A percentile compares a stretch with the other conserved stretches of the same genome.
These are phyloP conservation scores for Eupithecia vulgata DNA, from an alignment of 2,888 invertebrate species.

Conservation along the genomic window DNA sequence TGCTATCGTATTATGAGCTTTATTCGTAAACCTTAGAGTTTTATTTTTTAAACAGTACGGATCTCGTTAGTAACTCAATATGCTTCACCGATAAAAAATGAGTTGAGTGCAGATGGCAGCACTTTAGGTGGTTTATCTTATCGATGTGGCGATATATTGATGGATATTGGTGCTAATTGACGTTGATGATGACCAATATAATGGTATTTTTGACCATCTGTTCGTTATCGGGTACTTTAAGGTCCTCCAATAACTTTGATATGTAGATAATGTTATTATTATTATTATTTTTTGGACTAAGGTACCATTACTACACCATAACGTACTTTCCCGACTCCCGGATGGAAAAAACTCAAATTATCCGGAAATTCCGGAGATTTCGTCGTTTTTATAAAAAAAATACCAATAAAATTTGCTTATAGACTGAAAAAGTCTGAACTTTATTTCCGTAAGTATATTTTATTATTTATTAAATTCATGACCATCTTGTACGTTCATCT, in stretches of 20 bases:
- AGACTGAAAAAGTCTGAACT: no score
- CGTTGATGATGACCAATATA: conserved; percentile 54
- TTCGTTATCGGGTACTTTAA: conserved; percentile 18
- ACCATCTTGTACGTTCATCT: no score
- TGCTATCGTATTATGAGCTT: conserved; percentile 19
- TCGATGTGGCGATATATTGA: conserved; percentile 56
- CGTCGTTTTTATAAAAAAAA: no score
- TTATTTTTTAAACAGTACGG: background rate
- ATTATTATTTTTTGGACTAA: no score
- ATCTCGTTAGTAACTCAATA: conserved; percentile 55
- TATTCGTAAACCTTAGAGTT: conserved; percentile 13
- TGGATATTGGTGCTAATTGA: conserved; percentile 59
- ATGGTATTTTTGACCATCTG: conserved; percentile 39
- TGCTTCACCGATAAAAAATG: conserved; percentile 48
- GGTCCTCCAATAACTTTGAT: background rate
- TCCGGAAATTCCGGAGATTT: no score
- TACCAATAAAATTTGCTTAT: no score
- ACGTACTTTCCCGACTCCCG: no score
- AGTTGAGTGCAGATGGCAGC: conserved; percentile 55
- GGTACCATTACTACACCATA: no score
- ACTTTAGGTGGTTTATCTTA: conserved; percentile 56
- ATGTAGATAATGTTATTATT: background rate
- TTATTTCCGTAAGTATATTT: no score
- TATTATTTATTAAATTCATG: no score
- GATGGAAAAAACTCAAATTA: no score